Evolutionary conservation across 1,140 invertebrate genomes (phyloP).

Genomic region (Pygmarrhopalites habei): DNA sequence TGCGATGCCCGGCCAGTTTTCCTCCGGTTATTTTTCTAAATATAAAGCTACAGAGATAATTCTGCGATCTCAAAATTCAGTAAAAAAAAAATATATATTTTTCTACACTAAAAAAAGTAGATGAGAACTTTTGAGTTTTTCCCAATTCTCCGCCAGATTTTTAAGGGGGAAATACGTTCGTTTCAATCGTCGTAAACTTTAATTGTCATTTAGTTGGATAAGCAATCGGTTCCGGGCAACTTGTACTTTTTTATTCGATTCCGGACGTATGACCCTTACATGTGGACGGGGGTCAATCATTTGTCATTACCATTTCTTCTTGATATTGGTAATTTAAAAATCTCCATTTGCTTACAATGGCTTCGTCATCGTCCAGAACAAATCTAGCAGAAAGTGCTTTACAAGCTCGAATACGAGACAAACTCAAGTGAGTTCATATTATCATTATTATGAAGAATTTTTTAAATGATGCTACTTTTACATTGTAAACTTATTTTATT

Average conservation of each 20-base stretch:
- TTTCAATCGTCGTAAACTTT: neutral
- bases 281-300: too few species aligned
- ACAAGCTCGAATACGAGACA: constrained; percentile 48
- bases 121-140: neutral
- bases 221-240: too few species aligned
- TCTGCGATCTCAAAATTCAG: neutral
- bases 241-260: too few species aligned
- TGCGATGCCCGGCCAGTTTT: constrained; percentile 32
- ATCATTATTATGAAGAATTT: too few species aligned
- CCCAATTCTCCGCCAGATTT: neutral
- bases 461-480: too few species aligned
- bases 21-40: neutral
- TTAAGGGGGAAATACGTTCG: neutral
- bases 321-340: neutral
- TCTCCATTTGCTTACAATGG: neutral
- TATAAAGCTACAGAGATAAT: neutral
- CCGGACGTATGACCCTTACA: too few species aligned
- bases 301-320: neutral
- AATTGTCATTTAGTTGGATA: neutral
- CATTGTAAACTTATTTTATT: too few species aligned
- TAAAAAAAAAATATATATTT: neutral
- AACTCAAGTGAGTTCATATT: too few species aligned
- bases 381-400: constrained; percentile 30
- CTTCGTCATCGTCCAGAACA: neutral
- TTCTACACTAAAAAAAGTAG: neutral